Evolutionary conservation across 1,140 invertebrate genomes (phyloP), one percentile per base, ranked within the genome.

Genomic region (Nixonia krombeini): DNA sequence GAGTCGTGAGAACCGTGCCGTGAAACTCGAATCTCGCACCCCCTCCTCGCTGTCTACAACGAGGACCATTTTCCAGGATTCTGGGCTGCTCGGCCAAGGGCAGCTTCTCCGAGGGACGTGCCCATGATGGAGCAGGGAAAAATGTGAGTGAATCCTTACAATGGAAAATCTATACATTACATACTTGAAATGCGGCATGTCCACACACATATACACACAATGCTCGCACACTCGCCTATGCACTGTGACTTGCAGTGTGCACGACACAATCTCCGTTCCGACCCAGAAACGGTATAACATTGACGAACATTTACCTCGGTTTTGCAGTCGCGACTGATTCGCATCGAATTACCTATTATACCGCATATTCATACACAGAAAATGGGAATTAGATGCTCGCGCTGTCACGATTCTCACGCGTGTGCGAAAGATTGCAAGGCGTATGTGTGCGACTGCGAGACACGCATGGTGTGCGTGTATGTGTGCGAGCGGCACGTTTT

Each of bases 81-180:
- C 18, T 2, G 7, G 18, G n/a, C 21, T 42, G n/a, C 7, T 42
- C 40, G 18, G 18, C 23, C n/a, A 9, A 12, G 40, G 2, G 16
- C 15, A 21, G 28, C 16, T 10, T 35, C 35, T 17, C 21, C 28
- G 13, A 37, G 7, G 37, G 26, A 35, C 46, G 37, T 38, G 51
- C 51, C 31, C 52, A 64, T 64, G 61, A 44, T 45, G 51, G 61
- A 65, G 13, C 46, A 55, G 29, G 45, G 16, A 31, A 64, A 56
- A 52, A 64, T 57, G 61, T 64, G 29, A 63, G 51, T 21, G 8
- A 47, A 16, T 10, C 15, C 25, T 47, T 33, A 29, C 15, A 21
- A 40, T 18, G 6, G 4, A 16, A 4, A 6, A 33, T 13, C 9
- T 33, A 3, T 16, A 17, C 15, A 18, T 40, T 42, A 9, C n/a